phyloP scores from a whole-genome alignment of 2,113 vertebrate species.

The Thermophis baileyi region DNA sequence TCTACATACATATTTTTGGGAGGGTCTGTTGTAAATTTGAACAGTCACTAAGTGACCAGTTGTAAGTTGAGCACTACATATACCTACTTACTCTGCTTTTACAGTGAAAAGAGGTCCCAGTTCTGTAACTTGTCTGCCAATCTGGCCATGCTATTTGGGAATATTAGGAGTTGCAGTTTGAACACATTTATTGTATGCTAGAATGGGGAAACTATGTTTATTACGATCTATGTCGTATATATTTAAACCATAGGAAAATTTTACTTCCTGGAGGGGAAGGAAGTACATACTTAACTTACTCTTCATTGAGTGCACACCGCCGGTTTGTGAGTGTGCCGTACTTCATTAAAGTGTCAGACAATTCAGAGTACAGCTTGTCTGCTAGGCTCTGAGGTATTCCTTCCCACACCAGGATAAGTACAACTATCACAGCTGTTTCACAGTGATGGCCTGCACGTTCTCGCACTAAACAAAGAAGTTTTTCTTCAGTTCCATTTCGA shows the following conservation, averaged over 20 bases:
- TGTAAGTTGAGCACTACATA: neutral
- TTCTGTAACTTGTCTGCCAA: neutral
- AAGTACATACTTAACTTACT: constrained; percentile 76
- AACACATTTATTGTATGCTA: neutral
- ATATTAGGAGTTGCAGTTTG: neutral
- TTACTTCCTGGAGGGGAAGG: neutral
- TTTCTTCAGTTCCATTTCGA: constrained; percentile 83
- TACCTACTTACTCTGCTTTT: neutral
- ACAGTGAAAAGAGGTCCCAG: neutral
- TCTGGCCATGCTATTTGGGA: neutral
- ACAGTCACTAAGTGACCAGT: neutral
- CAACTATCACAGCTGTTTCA: constrained; percentile 83
- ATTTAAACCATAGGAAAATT: neutral
- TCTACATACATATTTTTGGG: neutral
- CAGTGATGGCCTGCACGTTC: constrained; percentile 87
- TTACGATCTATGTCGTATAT: neutral
- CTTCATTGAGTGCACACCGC: constrained; percentile 91
- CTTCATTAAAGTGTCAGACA: constrained; percentile 83
- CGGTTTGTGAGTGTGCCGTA: constrained; percentile 87
- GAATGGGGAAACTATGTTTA: neutral
- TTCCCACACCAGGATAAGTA: constrained; percentile 94
- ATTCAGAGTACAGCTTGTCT: constrained; percentile 84
- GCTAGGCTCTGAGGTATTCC: constrained; percentile 82
- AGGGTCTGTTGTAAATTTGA: neutral
- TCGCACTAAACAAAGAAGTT: constrained; percentile 89